Evolutionary conservation across 1,140 invertebrate genomes (phyloP), one percentile per base, ranked within the genome.

Genomic region (Marisa cornuarietis): DNA sequence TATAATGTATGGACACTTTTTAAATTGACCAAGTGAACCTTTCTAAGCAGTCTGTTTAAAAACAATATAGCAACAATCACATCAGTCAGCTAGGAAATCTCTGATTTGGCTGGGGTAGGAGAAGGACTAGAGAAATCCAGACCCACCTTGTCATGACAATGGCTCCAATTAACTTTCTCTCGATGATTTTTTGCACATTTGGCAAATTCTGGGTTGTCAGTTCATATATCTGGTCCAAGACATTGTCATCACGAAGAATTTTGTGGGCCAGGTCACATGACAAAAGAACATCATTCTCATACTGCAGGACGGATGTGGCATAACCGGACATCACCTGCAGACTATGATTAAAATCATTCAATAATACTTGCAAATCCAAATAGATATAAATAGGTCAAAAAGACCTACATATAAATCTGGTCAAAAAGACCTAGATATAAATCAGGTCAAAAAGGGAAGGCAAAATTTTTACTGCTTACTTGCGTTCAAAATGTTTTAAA

Each of bases 241-340:
- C 95, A 10, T 94, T 95, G 81, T 95, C 93, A 0, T 93, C 95
- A 3, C 95, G 92, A 54, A 98, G 91, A 22, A 98, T 94, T 74
- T 95, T 92, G 91, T 97, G 95, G 0, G 95, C 95, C 0, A 95
- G 94, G 91, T 99, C 97, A 78, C 95, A 92, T 80, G 94, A 95
- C 31, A 99, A 89, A 93, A 97, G 95, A 0, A 98, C 89, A 14
- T 96, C 96, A 58, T 93, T 95, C 90, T 98, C 95, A 82, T 94
- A 95, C 87, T 95, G 95, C 83, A 95, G 93, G 22, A 97, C 94
- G 0, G 95, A 93, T 6, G 96, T 96, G 0, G 96, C 93, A 89
- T 95, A 97, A 0, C 95, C 94, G 73, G 90, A 96, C 95, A 96
- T 97, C 24, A 98, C 93, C 92, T 97, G 95, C 63, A 98, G 88